A percentile compares a stretch with the other conserved stretches of the same genome.
phyloP scores from a whole-genome alignment of 2,888 invertebrate species.

The Philonicus albiceps region DNA sequence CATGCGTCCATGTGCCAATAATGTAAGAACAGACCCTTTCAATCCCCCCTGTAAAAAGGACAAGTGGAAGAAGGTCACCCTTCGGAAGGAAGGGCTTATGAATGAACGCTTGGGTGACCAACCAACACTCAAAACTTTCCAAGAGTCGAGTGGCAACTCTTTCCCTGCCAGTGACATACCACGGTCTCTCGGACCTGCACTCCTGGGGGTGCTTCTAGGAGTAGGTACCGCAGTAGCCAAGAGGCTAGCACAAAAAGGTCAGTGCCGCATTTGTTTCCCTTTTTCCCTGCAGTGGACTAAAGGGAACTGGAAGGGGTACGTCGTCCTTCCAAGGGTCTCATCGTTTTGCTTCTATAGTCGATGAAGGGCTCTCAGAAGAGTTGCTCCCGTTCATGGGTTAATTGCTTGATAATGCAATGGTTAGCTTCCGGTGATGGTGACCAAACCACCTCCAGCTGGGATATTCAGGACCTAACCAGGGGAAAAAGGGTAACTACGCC shows the following conservation, averaged over 20 bases:
- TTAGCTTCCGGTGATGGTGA: conserved; percentile 37
- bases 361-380: conserved; percentile 24
- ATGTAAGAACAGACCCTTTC: conserved; percentile 41
- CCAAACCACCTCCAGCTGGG: not conserved
- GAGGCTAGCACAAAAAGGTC: conserved; percentile 31
- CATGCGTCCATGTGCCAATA: conserved; percentile 26
- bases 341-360: not conserved
- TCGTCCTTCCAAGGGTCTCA: conserved; percentile 27
- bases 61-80: conserved; percentile 39
- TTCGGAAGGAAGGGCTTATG: conserved; percentile 45
- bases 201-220: not conserved
- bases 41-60: conserved; percentile 33
- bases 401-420: conserved; percentile 50
- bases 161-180: conserved; percentile 13
- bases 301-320: not conserved
- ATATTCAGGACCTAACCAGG: not conserved
- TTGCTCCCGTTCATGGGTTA: conserved; percentile 47
- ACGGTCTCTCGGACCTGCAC: not conserved
- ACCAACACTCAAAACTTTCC: conserved; percentile 44
- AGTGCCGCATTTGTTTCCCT: conserved; percentile 37
- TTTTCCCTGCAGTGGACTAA: conserved; percentile 17
- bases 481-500: conserved; percentile 6
- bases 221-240: not conserved
- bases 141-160: not conserved
- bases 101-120: conserved; percentile 47